Percentiles rank a stretch among this genome's conserved stretches.
These are phyloP conservation scores for Mystacides longicornis DNA, from an alignment of 2,888 invertebrate species.

Conservation along the genomic window DNA sequence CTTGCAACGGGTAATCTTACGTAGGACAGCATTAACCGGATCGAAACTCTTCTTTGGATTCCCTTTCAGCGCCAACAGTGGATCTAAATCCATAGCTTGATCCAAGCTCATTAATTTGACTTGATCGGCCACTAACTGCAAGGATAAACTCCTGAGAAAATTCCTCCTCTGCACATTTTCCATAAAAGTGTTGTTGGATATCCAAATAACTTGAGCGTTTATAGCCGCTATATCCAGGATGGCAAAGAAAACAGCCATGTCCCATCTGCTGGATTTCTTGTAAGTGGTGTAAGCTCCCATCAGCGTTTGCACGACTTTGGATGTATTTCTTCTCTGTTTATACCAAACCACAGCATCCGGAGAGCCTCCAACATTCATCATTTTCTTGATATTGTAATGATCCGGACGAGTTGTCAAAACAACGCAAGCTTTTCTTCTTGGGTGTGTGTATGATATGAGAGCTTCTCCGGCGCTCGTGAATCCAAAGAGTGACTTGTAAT, in stretches of 20 bases:
- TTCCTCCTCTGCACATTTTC: conserved; percentile 30
- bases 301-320: conserved; percentile 40
- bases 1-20: conserved; percentile 19
- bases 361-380: conserved; percentile 30
- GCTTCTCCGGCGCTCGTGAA: conserved; percentile 36
- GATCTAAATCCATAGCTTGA: conserved; percentile 13
- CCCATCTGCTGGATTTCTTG: conserved; percentile 44
- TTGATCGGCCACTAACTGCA: conserved; percentile 33
- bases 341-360: conserved; percentile 35
- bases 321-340: conserved; percentile 38
- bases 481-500: conserved; percentile 35
- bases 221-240: conserved; percentile 41
- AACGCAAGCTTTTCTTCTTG: conserved; percentile 35
- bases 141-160: conserved; percentile 38
- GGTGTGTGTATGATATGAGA: conserved; percentile 37
- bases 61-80: conserved; percentile 17
- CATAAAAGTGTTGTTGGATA: conserved; percentile 31
- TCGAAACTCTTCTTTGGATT: conserved; percentile 16
- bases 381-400: conserved; percentile 36
- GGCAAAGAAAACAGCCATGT: conserved; percentile 39
- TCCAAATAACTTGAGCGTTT: conserved; percentile 44
- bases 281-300: conserved; percentile 44
- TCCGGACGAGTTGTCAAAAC: conserved; percentile 38
- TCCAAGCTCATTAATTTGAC: conserved; percentile 14
- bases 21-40: conserved; percentile 12